A percentile compares a stretch with the other conserved stretches of the same genome.
These are phyloP conservation scores for Phataginus tricuspis DNA, from an alignment of 2,797 vertebrate species.

Conservation along the genomic window DNA sequence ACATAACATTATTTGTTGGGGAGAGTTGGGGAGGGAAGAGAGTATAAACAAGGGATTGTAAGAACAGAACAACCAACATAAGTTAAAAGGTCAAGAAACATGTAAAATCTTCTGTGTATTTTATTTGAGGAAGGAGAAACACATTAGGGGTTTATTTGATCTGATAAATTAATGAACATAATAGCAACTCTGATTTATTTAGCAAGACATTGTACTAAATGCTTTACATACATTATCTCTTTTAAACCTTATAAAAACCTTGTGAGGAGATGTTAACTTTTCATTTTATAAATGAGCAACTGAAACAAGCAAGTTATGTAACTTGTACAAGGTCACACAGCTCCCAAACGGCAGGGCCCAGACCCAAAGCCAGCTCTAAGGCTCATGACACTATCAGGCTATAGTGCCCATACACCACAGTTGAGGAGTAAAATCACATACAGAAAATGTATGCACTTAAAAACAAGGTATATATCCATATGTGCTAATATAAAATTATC, in stretches of 20 bases:
- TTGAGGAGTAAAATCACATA: neutral
- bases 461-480: neutral
- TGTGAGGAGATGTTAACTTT: conserved; percentile 28
- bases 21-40: neutral
- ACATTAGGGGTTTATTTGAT: conserved; percentile 36
- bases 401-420: neutral
- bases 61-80: neutral
- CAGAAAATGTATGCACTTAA: neutral
- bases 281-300: neutral
- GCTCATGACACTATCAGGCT: neutral
- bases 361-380: neutral
- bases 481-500: neutral
- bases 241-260: conserved; percentile 52
- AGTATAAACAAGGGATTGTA: neutral
- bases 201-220: conserved; percentile 50
- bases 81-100: conserved; percentile 18
- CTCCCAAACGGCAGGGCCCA: neutral
- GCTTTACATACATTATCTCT: conserved; percentile 44
- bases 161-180: conserved; percentile 61
- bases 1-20: neutral
- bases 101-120: neutral
- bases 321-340: conserved; percentile 10
- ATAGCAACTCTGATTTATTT: conserved; percentile 65
- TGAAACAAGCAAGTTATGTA: neutral
- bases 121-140: conserved; percentile 53